Evolutionary conservation across 2,888 invertebrate species (phyloP).

Genomic region (Lasioglossum leucozonium): DNA sequence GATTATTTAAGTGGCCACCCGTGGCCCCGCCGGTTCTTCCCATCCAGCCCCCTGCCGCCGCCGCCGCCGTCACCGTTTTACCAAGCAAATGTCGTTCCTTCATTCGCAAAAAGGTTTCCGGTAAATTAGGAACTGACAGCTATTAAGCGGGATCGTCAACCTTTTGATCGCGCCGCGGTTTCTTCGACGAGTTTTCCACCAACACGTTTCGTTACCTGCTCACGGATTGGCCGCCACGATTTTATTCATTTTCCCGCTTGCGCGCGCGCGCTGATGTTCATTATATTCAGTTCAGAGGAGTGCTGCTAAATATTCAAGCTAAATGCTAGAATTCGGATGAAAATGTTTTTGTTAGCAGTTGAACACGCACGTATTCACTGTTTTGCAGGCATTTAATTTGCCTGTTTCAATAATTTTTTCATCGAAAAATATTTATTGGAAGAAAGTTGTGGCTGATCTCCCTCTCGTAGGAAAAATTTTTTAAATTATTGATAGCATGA

Average conservation of each 20-base stretch:
- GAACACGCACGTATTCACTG: not conserved
- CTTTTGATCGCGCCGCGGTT: not conserved
- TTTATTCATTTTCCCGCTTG: not conserved
- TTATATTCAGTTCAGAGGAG: not conserved
- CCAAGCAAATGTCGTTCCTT: slow-evolving; percentile 27
- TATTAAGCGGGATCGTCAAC: not conserved
- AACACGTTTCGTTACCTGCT: not conserved
- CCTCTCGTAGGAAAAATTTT: too few relatives aligned
- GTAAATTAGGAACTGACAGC: slow-evolving; percentile 18
- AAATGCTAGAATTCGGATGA: not conserved
- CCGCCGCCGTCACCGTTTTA: not conserved
- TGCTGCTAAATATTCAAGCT: not conserved
- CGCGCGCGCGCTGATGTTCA: not conserved
- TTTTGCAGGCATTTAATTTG: not conserved
- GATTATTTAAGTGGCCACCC: slow-evolving; percentile 57
- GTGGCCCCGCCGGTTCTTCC: not conserved
- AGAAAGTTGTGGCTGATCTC: too few relatives aligned
- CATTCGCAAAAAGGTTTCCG: slow-evolving; percentile 15
- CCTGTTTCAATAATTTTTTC: not conserved
- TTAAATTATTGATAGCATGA: too few relatives aligned
- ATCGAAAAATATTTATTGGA: too few relatives aligned
- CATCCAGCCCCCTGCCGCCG: not conserved
- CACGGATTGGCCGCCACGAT: not conserved
- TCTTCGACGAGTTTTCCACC: not conserved
- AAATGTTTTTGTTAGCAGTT: not conserved